A percentile compares a stretch with the other conserved stretches of the same genome.
These are phyloP conservation scores for Macrotrachela quadricornifera DNA, from an alignment of 1,140 invertebrate genomes.

Conservation along the genomic window DNA sequence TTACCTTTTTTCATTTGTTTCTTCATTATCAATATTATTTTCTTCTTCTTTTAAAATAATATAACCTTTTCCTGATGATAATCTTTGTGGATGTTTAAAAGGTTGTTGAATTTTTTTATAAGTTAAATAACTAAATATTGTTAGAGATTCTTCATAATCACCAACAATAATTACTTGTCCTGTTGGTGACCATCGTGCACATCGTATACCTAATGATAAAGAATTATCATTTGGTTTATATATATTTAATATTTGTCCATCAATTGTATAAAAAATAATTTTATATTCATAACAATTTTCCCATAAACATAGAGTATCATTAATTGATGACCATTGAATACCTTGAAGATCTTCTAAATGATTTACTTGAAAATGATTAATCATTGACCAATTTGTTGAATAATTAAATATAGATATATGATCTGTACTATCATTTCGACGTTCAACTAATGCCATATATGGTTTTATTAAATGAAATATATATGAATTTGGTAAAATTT, in stretches of 20 bases:
- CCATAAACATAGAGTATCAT: constrained; percentile 26
- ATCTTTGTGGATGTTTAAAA: constrained; percentile 14
- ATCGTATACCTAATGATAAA: constrained; percentile 30
- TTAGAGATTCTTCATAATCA: constrained; percentile 32
- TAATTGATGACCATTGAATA: constrained; percentile 28
- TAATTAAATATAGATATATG: no score
- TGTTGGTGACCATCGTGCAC: constrained; percentile 29
- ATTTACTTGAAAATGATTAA: constrained; percentile 28
- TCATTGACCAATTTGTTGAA: background rate
- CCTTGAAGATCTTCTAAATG: constrained; percentile 31
- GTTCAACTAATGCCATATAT: constrained; percentile 32
- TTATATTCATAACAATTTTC: constrained; percentile 23
- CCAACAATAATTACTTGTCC: constrained; percentile 32
- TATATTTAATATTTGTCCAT: constrained; percentile 25
- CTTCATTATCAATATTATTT: no score
- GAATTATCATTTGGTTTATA: constrained; percentile 29
- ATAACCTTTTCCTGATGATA: no score
- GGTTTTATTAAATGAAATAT: constrained; percentile 27
- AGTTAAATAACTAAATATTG: constrained; percentile 26
- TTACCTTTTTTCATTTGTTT: no score
- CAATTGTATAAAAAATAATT: constrained; percentile 27
- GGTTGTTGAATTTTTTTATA: constrained; percentile 25
- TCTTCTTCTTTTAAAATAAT: no score
- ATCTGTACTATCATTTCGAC: no score
- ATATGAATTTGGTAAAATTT: constrained; percentile 23